Evolutionary conservation across 1,140 invertebrate genomes (phyloP), one percentile per base, ranked within the genome.

Genomic region (Diuraphis noxia): DNA sequence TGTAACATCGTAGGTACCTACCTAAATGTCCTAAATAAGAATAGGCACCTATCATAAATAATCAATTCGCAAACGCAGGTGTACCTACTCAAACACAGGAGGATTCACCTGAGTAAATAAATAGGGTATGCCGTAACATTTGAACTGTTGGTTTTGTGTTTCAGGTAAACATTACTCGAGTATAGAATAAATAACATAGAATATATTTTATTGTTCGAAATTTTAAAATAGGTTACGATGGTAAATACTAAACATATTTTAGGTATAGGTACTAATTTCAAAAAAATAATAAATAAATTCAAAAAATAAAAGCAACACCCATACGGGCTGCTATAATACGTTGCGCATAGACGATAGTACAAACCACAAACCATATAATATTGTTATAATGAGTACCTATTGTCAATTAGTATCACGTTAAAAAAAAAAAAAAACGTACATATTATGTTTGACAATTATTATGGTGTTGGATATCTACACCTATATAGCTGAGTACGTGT

Each of bases 71-170:
- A 82, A 41, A 82, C 81, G 79, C 81, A 30, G 5, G 3, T 82
- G n/a, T n/a, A n/a, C n/a, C n/a, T n/a, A 17, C 21, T 9, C 30
- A 56, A 87, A 21, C 49, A 88, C 10, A 1, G 49, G 49, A 88
- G 21, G 46, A 56, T 88, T 63, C 86, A 88, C 86, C 86, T 88
- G 86, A 88, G 86, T 88, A 88, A 88, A 88, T 63, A 88, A 63
- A 88, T n/a, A 34, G 49, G 49, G 49, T 56, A 52, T n/a, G 25
- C 36, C 49, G 34, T 38, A 36, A 46, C 23, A 43, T 43, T 40
- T 21, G 5, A 63, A 56, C 49, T 40, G 49, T 88, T 40, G 52
- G 49, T 56, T 52, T 86, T 30, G 34, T 86, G 30, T 19, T 81
- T 25, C 36, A 40, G 38, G 79, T 79, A 77, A 36, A 36, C 72